These are phyloP conservation scores for Cyanoderma ruficeps DNA, from an alignment of 2,113 vertebrate species.

Conservation along the genomic window DNA sequence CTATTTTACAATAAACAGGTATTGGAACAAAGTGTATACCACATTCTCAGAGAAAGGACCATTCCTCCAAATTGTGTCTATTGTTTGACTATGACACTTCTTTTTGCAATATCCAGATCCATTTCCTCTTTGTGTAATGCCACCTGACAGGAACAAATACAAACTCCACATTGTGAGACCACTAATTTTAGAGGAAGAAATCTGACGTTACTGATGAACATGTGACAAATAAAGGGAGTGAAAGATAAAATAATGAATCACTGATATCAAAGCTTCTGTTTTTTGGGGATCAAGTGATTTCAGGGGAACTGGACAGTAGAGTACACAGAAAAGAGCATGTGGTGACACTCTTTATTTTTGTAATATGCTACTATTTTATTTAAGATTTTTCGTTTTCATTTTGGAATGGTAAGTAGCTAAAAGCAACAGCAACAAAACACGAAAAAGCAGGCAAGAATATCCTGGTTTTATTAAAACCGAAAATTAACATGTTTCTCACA, in stretches of 20 bases:
- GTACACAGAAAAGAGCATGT: background rate
- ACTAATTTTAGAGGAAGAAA: background rate
- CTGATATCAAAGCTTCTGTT: background rate
- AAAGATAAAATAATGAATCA: background rate
- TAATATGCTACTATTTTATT: background rate
- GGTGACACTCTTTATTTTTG: background rate
- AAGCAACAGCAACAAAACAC: background rate
- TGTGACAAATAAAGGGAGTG: background rate
- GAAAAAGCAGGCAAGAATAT: background rate
- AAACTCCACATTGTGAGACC: background rate
- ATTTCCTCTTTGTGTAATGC: background rate
- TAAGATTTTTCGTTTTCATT: background rate
- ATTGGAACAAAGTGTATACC: background rate
- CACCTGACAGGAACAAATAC: background rate
- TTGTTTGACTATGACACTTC: background rate
- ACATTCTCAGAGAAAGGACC: background rate
- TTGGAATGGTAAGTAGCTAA: background rate
- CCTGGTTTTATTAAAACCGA: background rate
- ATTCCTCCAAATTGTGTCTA: background rate
- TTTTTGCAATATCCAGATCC: background rate
- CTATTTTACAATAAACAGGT: background rate
- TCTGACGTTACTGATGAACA: background rate
- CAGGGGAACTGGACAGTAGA: background rate
- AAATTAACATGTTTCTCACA: background rate
- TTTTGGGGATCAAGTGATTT: background rate